Evolutionary conservation across 2,797 vertebrate genomes (phyloP), one percentile per base, ranked within the genome.

Genomic region (Knipowitschia caucasica): DNA sequence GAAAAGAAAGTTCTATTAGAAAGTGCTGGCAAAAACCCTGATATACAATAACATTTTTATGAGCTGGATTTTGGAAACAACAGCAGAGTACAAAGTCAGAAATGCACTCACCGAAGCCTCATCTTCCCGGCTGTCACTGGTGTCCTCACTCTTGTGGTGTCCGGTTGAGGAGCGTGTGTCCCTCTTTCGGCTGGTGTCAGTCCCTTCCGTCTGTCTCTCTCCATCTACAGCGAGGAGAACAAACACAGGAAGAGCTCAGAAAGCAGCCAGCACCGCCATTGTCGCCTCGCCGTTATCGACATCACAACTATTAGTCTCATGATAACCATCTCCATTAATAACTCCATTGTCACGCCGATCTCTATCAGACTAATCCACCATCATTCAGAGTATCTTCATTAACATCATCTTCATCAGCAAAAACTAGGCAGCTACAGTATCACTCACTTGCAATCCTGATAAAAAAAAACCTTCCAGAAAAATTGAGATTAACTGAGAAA

Each of bases 51-150:
- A n/a, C n/a, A n/a, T n/a, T n/a, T n/a, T n/a, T n/a, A n/a, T n/a
- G 3, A 12, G 3, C 3, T 9, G 20, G 18, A 17, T 33, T 15
- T 56, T 26, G 18, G 39, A 35, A 2, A 5, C 31, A 34, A 34
- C 31, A 34, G 31, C 31, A n/a, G 9, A 17, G 27, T 3, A 1
- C 5, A 34, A 44, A 45, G 11, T 12, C 26, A 9, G 17, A 33
- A 20, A 3, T 35, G 24, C 39, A 83, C 35, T 94, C 80, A 95
- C 93, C 77, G 31, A 73, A 0, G 68, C 88, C 38, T 94, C 95
- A 5, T 97, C 95, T 88, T 96, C 95, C 0, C 2, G 88, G 74
- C 95, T 98, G 88, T 96, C 93, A 0, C 94, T 95, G 66, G 90
- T 89, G 52, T 97, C 95, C 59, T 95, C 92, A 0, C 64, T 81